Evolutionary conservation across 2,113 vertebrate genomes (phyloP), one percentile per base, ranked within the genome.

Genomic region (Macaca mulatta): DNA sequence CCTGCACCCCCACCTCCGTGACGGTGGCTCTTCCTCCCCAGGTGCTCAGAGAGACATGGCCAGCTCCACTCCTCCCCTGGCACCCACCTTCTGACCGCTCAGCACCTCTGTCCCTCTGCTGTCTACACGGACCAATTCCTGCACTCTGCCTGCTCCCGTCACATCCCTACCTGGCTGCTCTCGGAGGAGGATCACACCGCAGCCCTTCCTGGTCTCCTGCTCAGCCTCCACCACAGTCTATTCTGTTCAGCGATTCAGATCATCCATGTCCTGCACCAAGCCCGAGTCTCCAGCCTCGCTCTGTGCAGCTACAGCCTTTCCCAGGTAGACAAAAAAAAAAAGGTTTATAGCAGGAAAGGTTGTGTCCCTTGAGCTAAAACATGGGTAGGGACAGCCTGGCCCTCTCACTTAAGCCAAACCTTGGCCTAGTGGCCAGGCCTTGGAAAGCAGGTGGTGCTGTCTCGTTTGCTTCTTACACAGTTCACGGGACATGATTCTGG

Each of bases 221-320:
- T 50, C 23, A 25, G 23, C 6, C 32, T 14, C 23, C 40, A 40
- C 88, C 30, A 22, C 22, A 20, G 11, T 25, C 12, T 55, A 12
- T 40, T 69, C 72, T 40, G 11, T 30, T 67, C 20, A 52, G 14
- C 16, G 8, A 55, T 25, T 64, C 27, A 55, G 61, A 40, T 25
- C n/a, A 22, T 1, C 13, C 43, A 3, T 0, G 45, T 23, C 35
- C 38, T 38, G 9, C 25, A 35, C 3, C 3, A 8, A n/a, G 18
- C 83, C 61, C 22, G 20, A 2, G 48, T 50, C 43, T 69, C 40
- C 11, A 18, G 45, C 61, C 61, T 50, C 0, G 0, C 43, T 50
- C 45, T 8, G 2, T 8, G 32, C 43, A 16, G 43, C 14, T 6
- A 4, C 13, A 13, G 27, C 10, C 52, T 40, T 27, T 59, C 22